Evolutionary conservation across 2,113 vertebrate genomes (phyloP).

Genomic region (Charadrius vociferus): DNA sequence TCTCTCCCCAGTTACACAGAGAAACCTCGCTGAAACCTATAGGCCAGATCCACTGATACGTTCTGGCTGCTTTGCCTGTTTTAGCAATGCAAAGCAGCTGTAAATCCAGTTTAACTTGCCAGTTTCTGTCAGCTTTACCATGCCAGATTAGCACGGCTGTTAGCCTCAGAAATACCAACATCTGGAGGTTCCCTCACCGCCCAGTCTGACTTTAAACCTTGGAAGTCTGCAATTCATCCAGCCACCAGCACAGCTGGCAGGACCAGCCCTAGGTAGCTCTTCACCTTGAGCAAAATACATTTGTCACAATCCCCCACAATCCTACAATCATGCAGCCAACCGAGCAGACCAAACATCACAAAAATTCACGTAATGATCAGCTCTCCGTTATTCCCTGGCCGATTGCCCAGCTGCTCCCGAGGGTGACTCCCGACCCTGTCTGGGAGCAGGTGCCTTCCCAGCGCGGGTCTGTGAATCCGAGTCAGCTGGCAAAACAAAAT

Average conservation of each 20-base stretch:
- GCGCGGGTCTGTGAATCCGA: background rate
- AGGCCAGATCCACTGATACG: background rate
- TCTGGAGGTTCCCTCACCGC: background rate
- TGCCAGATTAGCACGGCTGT: constrained; percentile 34
- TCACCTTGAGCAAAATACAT: background rate
- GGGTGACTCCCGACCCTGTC: background rate
- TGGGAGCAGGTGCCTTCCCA: constrained; percentile 31
- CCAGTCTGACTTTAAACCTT: background rate
- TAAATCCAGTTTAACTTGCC: constrained; percentile 52
- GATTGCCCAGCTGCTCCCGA: background rate
- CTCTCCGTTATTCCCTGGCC: background rate
- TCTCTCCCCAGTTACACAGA: background rate
- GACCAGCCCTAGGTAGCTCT: background rate
- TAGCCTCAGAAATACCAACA: constrained; percentile 37
- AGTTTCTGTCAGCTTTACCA: constrained; percentile 32
- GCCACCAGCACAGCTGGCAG: background rate
- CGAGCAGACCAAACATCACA: background rate
- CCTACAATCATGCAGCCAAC: background rate
- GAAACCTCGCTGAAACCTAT: background rate
- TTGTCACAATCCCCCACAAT: background rate
- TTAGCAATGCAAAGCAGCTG: constrained; percentile 50
- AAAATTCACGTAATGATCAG: background rate
- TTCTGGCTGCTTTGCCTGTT: constrained; percentile 19
- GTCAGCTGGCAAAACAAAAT: background rate
- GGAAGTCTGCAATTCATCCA: background rate